phyloP scores from a whole-genome alignment of 2,888 invertebrate species.

The Melanostoma mellinum region DNA sequence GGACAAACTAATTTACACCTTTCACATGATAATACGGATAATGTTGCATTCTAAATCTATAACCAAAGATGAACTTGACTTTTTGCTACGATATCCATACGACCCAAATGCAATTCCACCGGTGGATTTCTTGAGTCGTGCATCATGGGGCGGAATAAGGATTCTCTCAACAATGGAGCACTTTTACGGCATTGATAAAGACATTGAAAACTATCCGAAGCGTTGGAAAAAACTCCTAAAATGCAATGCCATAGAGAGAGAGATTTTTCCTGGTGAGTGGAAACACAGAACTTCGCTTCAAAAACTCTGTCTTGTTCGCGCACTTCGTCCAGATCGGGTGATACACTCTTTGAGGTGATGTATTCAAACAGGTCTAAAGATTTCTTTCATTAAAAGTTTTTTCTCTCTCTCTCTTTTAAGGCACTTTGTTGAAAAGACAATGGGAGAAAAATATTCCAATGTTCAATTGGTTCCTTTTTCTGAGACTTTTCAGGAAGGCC shows the following conservation, averaged over 20 bases:
- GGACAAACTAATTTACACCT: conserved; percentile 95
- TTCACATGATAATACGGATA: conserved; percentile 91
- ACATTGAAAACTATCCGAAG: conserved; percentile 95
- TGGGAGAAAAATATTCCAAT: conserved; percentile 91
- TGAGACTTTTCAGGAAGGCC: conserved; percentile 93
- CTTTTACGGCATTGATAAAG: conserved; percentile 93
- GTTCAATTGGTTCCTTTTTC: conserved; percentile 90
- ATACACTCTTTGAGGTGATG: conserved; percentile 91
- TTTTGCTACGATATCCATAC: conserved; percentile 92
- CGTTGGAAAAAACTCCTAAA: conserved; percentile 96
- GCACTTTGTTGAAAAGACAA: conserved; percentile 92
- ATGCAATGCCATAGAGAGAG: conserved; percentile 94
- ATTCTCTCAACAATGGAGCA: conserved; percentile 90
- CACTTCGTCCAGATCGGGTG: conserved; percentile 95
- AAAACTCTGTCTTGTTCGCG: conserved; percentile 94
- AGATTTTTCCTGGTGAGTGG: conserved; percentile 98
- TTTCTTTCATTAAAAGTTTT: too few relatives aligned
- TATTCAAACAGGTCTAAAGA: too few relatives aligned
- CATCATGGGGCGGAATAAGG: conserved; percentile 92
- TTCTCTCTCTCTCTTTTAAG: conserved; percentile 63
- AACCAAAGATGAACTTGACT: conserved; percentile 91
- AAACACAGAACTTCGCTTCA: conserved; percentile 94
- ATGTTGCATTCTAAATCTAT: conserved; percentile 82
- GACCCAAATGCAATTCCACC: conserved; percentile 88
- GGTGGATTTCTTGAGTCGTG: conserved; percentile 91